Percentiles rank a stretch among this genome's conserved stretches.
These are phyloP conservation scores for Pseudotriccus pelzelni DNA, from an alignment of 2,797 vertebrate species.

Conservation along the genomic window DNA sequence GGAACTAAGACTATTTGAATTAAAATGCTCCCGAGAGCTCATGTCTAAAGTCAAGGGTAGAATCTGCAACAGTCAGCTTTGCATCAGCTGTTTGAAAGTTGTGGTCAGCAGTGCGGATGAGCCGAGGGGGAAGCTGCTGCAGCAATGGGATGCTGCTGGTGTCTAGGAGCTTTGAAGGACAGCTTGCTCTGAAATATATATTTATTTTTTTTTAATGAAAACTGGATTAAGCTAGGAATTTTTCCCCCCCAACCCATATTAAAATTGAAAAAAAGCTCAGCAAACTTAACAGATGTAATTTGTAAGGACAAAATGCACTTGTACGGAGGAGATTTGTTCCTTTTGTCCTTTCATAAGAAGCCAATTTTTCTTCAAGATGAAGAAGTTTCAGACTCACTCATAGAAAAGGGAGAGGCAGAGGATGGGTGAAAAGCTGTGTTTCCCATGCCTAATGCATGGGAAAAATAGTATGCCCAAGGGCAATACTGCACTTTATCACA, in stretches of 20 bases:
- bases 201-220: background rate
- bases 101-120: background rate
- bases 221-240: background rate
- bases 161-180: background rate
- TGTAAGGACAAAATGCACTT: background rate
- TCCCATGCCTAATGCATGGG: fast-evolving
- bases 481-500: background rate
- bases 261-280: background rate
- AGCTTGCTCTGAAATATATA: background rate
- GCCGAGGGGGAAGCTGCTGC: background rate
- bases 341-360: background rate
- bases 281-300: background rate
- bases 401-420: background rate
- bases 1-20: conserved; percentile 5
- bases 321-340: background rate
- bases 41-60: background rate
- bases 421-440: background rate
- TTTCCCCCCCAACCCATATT: background rate
- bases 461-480: background rate
- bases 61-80: background rate
- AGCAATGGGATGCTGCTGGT: background rate
- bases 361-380: background rate
- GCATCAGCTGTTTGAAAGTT: background rate
- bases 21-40: background rate
- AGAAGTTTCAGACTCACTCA: background rate